Base-by-base conservation (phyloP, 2,797 vertebrate genomes). In the Chaetophractus vellerosus region DNA sequence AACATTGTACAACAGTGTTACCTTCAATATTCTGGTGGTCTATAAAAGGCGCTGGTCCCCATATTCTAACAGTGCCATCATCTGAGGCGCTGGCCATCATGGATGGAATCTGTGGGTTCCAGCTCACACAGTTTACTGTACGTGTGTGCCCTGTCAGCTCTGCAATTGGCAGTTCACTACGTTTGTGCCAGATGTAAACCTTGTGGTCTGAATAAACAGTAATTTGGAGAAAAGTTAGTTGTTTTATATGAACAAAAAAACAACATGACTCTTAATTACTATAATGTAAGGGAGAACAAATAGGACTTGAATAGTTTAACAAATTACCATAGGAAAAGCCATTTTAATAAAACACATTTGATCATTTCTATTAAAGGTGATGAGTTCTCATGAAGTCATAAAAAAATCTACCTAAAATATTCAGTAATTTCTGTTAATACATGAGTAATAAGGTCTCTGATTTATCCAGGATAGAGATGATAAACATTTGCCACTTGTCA, bases 121-220 rank as follows among this genome's bases (percentile, higher is more conserved):
- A 99, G 99, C 99, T 99, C 97, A 99, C 99, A 95, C 99, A 99
- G 98, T 99, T 99, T 68, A 99, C 99, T 45, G 99, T 99, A 96
- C 99, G 99, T 0, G 99, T 99, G 98, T 99, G 99, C 96, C 99
- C 99, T 3, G 99, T 99, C 97, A 99, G 99, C 98, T 99, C 99
- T 3, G 99, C 99, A 64, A 99, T 99, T 23, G 99, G 99, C 97
- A 99, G 98, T 97, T 99, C 99, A 0, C 99, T 99, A 57, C 99
- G 99, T 96, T 99, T 99, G 98, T 99, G 99, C 99, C 99, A 99
- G 98, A 99, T 99, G 98, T 99, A 99, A 92, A 99, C 99, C 98
- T 99, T 99, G 97, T 99, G 99, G 99, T 99, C 99, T 99, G 96
- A 76, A 92, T 2, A n/a, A 82, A 97, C 0, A 95, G 0, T 0